These are phyloP conservation scores for Malurus melanocephalus DNA, from an alignment of 2,113 vertebrate species.

Conservation along the genomic window DNA sequence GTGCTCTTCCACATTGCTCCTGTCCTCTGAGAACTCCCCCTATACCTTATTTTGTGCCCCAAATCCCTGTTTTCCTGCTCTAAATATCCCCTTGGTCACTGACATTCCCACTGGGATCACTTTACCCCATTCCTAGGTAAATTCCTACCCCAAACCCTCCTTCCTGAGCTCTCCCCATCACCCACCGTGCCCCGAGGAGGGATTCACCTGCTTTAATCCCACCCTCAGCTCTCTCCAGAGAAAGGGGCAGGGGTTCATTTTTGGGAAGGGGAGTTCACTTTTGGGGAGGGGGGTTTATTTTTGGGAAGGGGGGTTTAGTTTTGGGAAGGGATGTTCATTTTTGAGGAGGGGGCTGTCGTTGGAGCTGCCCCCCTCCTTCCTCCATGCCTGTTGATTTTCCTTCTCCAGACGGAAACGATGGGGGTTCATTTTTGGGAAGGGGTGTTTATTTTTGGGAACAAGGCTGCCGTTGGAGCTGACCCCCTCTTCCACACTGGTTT, in stretches of 20 bases:
- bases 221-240: background rate
- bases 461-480: too few relatives aligned
- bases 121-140: accelerated
- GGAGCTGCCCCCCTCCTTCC: accelerated
- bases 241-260: background rate
- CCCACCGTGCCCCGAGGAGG: accelerated
- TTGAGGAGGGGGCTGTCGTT: accelerated
- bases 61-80: background rate
- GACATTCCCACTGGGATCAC: background rate
- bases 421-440: too few relatives aligned
- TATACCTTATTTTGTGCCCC: too few relatives aligned
- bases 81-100: accelerated
- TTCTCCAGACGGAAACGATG: too few relatives aligned
- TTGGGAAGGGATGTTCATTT: background rate
- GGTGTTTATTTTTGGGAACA: too few relatives aligned
- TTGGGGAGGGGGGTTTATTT: background rate
- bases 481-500: too few relatives aligned
- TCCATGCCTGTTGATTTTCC: accelerated
- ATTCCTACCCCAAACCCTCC: background rate
- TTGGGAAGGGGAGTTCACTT: too few relatives aligned
- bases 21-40: accelerated
- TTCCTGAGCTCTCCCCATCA: background rate
- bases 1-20: accelerated
- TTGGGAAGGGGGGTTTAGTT: background rate
- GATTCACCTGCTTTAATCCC: accelerated